Evolutionary conservation across 2,888 invertebrate genomes (phyloP), one percentile per base, ranked within the genome.

Genomic region (Isotomurus palustris): DNA sequence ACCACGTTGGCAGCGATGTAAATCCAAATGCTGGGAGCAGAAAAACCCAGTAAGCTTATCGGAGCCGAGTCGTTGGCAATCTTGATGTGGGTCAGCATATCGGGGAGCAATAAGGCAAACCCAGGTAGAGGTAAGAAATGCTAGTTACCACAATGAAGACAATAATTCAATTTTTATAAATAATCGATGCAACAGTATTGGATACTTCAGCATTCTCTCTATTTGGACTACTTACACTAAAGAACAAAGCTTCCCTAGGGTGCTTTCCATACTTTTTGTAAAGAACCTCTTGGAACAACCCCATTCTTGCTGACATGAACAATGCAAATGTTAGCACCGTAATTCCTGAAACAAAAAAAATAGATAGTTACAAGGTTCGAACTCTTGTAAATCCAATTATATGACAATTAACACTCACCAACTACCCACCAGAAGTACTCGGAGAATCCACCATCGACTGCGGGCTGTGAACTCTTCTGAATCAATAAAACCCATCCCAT

Each of bases 261-360:
- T 92, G 87, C 76, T 96, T 97, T 47, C 96, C 97, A 75, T 88
- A 84, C 60, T 83, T 82, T 27, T 81, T 78, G 73, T 91, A 91
- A 3, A 95, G 76, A 0, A 84, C 84, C 77, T 96, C 95, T 75
- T 96, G 96, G 76, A 89, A 93, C 60, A 92, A 86, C 2, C 96
- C 96, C 92, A 96, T 91, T 70, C 91, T 81, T 0, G 97, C 94
- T 0, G 96, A 95, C 56, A 95, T 80, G 71, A 97, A 86, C 52
- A 99, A 78, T 0, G 95, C 94, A 56, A 89, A 81, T 0, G 91
- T 88, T 41, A 99, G 77, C 66, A 97, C 82, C 0, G 79, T 76
- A 50, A 96, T 90, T 2, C 95, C 81, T 70, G 58, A 47, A 50
- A 52, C 52, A 6, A n/a, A 28, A 3, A 17, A 12, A 17, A 55